phyloP scores from a whole-genome alignment of 1,140 invertebrate genomes.

The Halesus radiatus region DNA sequence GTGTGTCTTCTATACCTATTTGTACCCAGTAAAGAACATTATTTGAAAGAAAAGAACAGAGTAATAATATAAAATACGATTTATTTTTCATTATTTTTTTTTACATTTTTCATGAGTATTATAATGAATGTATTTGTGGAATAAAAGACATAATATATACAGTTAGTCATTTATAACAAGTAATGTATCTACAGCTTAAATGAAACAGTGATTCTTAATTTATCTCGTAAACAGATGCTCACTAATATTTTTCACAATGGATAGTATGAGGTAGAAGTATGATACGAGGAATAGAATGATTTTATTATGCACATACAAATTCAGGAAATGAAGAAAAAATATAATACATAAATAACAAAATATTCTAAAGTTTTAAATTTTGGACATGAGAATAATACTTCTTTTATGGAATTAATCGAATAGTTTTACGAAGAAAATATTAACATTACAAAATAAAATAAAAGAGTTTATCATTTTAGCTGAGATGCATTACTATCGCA shows the following conservation, averaged over 20 bases:
- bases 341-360: background rate
- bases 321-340: no score
- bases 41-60: no score
- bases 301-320: background rate
- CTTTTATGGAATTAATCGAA: no score
- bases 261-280: background rate
- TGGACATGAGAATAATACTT: no score
- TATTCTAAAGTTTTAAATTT: background rate
- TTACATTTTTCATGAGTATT: constrained; percentile 36
- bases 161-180: constrained; percentile 14
- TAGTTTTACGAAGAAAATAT: background rate
- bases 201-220: background rate
- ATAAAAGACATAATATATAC: constrained; percentile 27
- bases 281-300: background rate
- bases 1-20: no score
- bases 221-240: background rate
- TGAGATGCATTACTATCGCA: background rate
- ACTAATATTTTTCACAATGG: background rate
- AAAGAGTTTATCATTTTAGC: background rate
- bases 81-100: constrained; percentile 25
- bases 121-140: constrained; percentile 24
- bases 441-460: background rate
- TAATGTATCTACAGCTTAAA: background rate
- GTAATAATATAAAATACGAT: background rate
- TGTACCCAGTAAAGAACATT: no score